Percentiles rank a stretch among this genome's conserved stretches.
Evolutionary conservation across 2,797 vertebrate genomes (phyloP).

Genomic region (Characodon lateralis): DNA sequence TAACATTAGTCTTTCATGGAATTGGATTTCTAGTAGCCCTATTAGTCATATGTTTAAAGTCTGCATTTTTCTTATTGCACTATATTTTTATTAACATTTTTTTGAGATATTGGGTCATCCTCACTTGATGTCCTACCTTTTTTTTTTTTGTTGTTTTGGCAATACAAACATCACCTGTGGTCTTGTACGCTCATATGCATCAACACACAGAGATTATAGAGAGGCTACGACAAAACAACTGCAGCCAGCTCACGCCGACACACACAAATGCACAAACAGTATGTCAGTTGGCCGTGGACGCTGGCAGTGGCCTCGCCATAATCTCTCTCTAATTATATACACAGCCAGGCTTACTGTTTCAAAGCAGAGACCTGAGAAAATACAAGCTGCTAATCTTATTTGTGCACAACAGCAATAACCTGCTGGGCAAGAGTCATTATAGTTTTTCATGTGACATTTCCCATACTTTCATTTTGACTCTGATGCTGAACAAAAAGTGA

Average conservation of each 20-base stretch:
- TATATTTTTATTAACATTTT: constrained; percentile 4
- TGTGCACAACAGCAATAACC: constrained; percentile 74
- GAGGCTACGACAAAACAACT: constrained; percentile 51
- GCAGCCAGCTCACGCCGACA: constrained; percentile 47
- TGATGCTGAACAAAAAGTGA: background rate
- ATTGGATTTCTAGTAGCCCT: background rate
- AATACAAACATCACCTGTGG: constrained; percentile 72
- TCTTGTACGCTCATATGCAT: constrained; percentile 55
- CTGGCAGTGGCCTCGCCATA: constrained; percentile 71
- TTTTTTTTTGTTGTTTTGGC: constrained; percentile 19
- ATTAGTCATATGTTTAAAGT: background rate
- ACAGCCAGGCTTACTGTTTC: constrained; percentile 78
- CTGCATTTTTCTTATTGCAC: background rate
- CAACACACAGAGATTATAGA: constrained; percentile 68
- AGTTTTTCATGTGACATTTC: constrained; percentile 12
- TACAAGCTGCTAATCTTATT: constrained; percentile 82
- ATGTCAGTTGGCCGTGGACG: constrained; percentile 70
- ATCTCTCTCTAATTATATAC: constrained; percentile 81
- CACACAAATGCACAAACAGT: constrained; percentile 53
- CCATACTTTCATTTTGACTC: background rate
- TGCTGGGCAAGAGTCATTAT: constrained; percentile 44
- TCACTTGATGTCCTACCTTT: constrained; percentile 43
- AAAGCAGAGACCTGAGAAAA: constrained; percentile 78
- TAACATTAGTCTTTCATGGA: constrained; percentile 28
- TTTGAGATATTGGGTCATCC: constrained; percentile 14